Evolutionary conservation across 2,888 invertebrate species (phyloP), one percentile per base, ranked within the genome.

Genomic region (Cremastinae sp.): DNA sequence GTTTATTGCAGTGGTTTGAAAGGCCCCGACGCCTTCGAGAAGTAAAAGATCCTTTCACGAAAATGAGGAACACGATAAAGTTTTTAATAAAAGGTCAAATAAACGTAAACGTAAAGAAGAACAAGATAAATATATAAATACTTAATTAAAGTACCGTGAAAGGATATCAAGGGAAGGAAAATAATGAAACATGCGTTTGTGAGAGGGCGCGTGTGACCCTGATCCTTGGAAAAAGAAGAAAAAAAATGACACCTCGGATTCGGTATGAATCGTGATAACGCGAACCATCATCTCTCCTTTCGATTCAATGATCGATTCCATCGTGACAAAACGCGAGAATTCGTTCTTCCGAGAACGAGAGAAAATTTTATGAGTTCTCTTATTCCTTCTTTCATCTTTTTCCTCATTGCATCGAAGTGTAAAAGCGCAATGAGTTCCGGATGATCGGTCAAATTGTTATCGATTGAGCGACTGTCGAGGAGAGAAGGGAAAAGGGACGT

Each of bases 1-100:
- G 83, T 85, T 83, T 83, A 86, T 87, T 86, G 85, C 84, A 83
- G 79, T 81, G 83, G 81, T 84, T 82, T 85, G 80, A 82, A 84
- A 82, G 68, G 80, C 76, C 83, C 81, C 80, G 75, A 76, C 69
- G 78, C 71, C 73, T 66, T 64, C 64, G 68, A 79, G 74, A 79
- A 62, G 61, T 56, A 54, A 58, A 74, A 58, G 54, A 59, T 64
- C 70, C 65, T 61, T 14, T 64, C 65, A 58, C 43, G 45, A 47
- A 28, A 54, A 65, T 38, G 18, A 64, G 16, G 54, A 68, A 59
- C 10, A 38, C 28, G 12, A 70, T 8, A 70, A 65, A 59, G 16
- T 43, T 62, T 54, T 56, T 64, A 41, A 58, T 59, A 34, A 49
- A 49, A 54, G 54, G 8, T 34, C 20, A 45, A 62, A 64, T 34